Base-by-base conservation (phyloP, 2,113 vertebrate species). In the Oenanthe oenanthe region DNA sequence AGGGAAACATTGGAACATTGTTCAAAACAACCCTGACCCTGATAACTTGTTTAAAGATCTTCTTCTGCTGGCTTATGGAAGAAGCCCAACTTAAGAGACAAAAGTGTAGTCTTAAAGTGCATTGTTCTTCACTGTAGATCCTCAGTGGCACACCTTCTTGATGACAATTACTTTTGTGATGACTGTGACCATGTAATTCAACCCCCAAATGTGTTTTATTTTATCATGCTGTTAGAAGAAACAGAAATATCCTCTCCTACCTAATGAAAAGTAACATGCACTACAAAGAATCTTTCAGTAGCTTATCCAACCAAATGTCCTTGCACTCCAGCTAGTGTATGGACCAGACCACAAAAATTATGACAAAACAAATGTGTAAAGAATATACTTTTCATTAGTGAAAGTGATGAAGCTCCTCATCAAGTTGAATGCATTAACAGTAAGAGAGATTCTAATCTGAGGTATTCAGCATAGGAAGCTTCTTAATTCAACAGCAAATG, bases 111-210 rank as follows among this genome's bases (percentile, higher is more conserved):
- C 95, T 86, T 88, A 93, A 79, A 91, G 54, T 77, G 66, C 77
- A 89, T 94, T 96, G 66, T 96, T 97, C 65, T 26, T 89, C 88
- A 77, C 75, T 86, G 77, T 88, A 91, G 89, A 85, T 65, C 85
- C 56, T 86, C 51, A 51, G 84, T 66, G 92, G 78, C 81, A 91
- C 26, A 86, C 67, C 48, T 96, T 95, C 92, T 79, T 40, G 28
- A 89, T 93, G 77, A 56, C 97, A 97, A 93, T 97, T 97, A 96
- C 96, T 96, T 97, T 92, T 97, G 90, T 97, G 73, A 68, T 76
- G 80, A 63, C 62, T 92, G 63, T 91, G 70, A 96, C 85, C 40
- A 11, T 83, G 83, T 95, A 98, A 97, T 97, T 96, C 95, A 96
- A 75, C 19, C 40, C 57, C 54, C 53, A 96, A 97, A 97, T 95